phyloP scores from a whole-genome alignment of 2,888 invertebrate genomes.

The Nudaria mundana region DNA sequence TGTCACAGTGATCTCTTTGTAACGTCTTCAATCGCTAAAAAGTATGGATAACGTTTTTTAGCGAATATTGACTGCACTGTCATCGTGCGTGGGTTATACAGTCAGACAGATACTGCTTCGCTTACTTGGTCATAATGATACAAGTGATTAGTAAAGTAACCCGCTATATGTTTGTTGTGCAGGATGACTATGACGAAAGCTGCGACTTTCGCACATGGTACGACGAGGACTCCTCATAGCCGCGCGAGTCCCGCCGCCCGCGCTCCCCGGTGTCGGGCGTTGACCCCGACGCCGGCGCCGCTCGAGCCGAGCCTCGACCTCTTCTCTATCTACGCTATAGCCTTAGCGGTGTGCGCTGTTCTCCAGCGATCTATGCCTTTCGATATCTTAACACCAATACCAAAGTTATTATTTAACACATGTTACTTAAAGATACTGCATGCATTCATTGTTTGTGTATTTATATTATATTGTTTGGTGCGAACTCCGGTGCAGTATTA shows the following conservation, averaged over 20 bases:
- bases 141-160: no score
- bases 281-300: constrained; percentile 34
- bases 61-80: no score
- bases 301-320: constrained; percentile 20
- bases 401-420: constrained; percentile 69
- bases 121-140: no score
- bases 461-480: constrained; percentile 47
- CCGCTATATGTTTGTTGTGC: constrained; percentile 6
- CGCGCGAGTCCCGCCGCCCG: constrained; percentile 32
- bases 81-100: no score
- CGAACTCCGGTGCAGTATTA: constrained; percentile 52
- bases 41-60: no score
- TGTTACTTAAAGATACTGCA: constrained; percentile 53
- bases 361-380: constrained; percentile 42
- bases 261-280: constrained; percentile 30
- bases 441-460: constrained; percentile 45
- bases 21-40: no score
- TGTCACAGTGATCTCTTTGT: no score
- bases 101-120: no score
- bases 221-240: constrained; percentile 77
- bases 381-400: constrained; percentile 68
- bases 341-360: constrained; percentile 34
- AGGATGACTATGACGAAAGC: constrained; percentile 75
- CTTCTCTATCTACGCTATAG: constrained; percentile 29
- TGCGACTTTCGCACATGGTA: constrained; percentile 74